These are phyloP conservation scores for Erpobdella octoculata DNA, from an alignment of 2,888 invertebrate genomes.

Conservation along the genomic window DNA sequence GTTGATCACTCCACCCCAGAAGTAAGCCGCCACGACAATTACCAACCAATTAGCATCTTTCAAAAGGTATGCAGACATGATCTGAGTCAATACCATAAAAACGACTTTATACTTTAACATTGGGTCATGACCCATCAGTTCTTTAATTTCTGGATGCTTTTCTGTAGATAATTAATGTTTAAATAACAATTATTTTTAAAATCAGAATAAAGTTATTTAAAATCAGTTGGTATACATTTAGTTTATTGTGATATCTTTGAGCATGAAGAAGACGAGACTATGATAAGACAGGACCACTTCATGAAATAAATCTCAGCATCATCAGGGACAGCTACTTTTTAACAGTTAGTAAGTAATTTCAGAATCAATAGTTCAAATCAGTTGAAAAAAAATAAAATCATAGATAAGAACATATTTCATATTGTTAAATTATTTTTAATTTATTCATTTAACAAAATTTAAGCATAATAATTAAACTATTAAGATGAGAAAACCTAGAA, in stretches of 20 bases:
- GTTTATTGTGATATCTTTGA: too few species aligned
- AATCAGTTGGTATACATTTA: background rate
- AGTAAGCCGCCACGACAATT: slow-evolving; percentile 74
- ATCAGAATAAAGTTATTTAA: background rate
- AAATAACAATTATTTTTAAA: slow-evolving; percentile 8
- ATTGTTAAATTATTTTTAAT: too few species aligned
- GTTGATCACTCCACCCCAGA: slow-evolving; percentile 89
- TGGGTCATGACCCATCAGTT: slow-evolving; percentile 74
- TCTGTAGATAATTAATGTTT: slow-evolving; percentile 61
- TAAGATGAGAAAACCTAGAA: too few species aligned
- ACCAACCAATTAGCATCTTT: slow-evolving; percentile 71
- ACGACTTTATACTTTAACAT: slow-evolving; percentile 85
- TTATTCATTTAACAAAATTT: too few species aligned
- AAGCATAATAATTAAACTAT: too few species aligned
- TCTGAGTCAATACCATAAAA: slow-evolving; percentile 75
- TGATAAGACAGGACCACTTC: too few species aligned
- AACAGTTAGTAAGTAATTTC: too few species aligned
- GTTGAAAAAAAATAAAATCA: too few species aligned
- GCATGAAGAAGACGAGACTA: too few species aligned
- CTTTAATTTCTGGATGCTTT: slow-evolving; percentile 93
- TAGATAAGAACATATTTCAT: too few species aligned
- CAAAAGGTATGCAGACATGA: slow-evolving; percentile 68
- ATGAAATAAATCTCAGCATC: background rate
- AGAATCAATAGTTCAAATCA: too few species aligned
- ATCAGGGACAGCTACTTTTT: too few species aligned